Evolutionary conservation across 2,113 vertebrate genomes (phyloP), one percentile per base, ranked within the genome.

Genomic region (Bombycilla garrulus): DNA sequence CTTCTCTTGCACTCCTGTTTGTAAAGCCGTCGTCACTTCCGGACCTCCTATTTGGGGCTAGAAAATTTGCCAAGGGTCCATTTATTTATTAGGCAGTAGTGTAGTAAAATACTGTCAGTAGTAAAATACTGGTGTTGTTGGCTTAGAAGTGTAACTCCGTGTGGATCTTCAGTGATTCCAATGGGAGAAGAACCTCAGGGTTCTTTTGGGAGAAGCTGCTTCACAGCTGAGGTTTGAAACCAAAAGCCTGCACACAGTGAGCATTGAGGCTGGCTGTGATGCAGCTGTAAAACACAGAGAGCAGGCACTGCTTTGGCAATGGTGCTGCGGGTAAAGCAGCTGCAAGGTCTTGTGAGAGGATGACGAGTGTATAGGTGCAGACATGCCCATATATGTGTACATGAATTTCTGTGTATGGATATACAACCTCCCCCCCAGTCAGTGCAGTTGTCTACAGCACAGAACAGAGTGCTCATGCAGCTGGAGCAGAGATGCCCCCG

Each of bases 341-440:
- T 9, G 20, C 8, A 29, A 47, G 24, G n/a, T 69, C 31, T 70
- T 36, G 51, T 15, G 42, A 54, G 51, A 66, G 44, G 36, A 13
- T 51, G 56, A 21, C 3, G 6, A 50, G 14, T 1, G 12, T 33
- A 3, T 26, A 26, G 36, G 14, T 42, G 18, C 29, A 74, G 51
- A 51, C 7, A 4, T 2, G 9, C 4, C 18, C 5, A 5, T 6
- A 5, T 12, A 6, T 13, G 7, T 2, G 17, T 9, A 33, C 7
- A 6, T 20, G n/a, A 67, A 91, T 9, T 19, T 42, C 22, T 1
- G 0, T 8, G 3, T 35, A 15, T 15, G 23, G 54, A 35, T 69
- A 16, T 6, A 17, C 10, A 48, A 25, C 10, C 13, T 44, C 9
- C 6, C 5, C 4, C 22, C 4, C 15, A 47, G 8, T 6, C 29